Percentiles rank a stretch among this genome's conserved stretches.
Evolutionary conservation across 2,888 invertebrate genomes (phyloP).

Genomic region (Aphodius sticticus): DNA sequence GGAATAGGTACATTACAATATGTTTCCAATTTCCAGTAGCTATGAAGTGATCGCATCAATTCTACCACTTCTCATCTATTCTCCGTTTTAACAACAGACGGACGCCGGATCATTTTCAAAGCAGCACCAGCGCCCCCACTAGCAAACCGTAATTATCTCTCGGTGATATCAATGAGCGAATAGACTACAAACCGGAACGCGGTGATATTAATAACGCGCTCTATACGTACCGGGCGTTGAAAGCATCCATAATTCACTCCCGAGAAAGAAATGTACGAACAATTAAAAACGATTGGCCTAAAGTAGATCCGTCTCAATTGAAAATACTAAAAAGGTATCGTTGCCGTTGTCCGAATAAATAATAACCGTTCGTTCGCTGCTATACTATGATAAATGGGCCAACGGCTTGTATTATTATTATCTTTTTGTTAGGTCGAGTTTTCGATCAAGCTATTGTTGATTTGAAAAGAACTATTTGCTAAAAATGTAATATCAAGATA

Average conservation of each 20-base stretch:
- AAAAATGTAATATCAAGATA: background rate
- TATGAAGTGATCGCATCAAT: background rate
- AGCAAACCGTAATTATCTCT: constrained; percentile 4
- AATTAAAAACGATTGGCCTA: background rate
- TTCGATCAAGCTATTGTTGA: background rate
- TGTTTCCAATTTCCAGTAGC: background rate
- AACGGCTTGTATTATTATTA: background rate
- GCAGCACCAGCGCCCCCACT: background rate
- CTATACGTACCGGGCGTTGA: background rate
- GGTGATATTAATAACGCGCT: background rate
- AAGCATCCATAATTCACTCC: background rate
- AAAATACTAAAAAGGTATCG: background rate
- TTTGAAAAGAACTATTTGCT: background rate
- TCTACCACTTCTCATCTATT: background rate
- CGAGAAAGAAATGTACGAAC: background rate
- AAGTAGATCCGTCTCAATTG: background rate
- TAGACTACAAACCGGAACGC: background rate
- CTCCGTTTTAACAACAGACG: background rate
- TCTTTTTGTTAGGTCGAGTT: background rate
- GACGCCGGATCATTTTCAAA: background rate
- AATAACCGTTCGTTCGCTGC: background rate
- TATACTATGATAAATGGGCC: background rate
- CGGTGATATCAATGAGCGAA: background rate
- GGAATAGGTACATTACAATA: too few relatives aligned
- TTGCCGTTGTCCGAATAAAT: background rate